Conservation (phyloP, 1,140 invertebrate species). For the Sycophaga agraensis region DNA sequence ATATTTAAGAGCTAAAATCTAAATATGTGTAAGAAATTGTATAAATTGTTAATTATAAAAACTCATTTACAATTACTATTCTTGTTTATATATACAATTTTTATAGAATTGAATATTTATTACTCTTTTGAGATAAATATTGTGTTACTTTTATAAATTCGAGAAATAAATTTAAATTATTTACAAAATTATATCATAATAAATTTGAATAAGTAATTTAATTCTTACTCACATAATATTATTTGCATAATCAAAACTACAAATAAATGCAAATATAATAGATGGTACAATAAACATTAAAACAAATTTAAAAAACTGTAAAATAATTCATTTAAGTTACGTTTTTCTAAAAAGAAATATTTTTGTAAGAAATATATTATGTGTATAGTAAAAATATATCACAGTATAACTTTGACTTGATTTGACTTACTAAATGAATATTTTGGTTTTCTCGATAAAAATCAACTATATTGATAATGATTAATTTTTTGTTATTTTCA, state of each 20-base stretch:
- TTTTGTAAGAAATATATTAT: background rate
- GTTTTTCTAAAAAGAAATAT: background rate
- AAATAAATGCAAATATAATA: slow-evolving; percentile 4
- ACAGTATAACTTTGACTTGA: background rate
- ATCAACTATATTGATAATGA: background rate
- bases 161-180: background rate
- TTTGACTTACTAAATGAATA: slow-evolving; percentile 4
- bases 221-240: background rate
- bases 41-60: too few species aligned
- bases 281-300: background rate
- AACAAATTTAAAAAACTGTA: background rate
- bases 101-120: too few species aligned
- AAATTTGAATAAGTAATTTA: background rate
- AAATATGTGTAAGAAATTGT: too few species aligned
- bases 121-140: too few species aligned
- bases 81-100: too few species aligned
- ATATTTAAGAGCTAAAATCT: too few species aligned
- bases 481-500: background rate
- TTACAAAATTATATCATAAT: background rate
- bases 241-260: slow-evolving; percentile 2
- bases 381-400: background rate
- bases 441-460: background rate
- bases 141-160: background rate
- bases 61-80: too few species aligned
- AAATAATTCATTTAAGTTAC: background rate